Base-by-base conservation (phyloP, 2,888 invertebrate genomes). In the Eilema caniola region DNA sequence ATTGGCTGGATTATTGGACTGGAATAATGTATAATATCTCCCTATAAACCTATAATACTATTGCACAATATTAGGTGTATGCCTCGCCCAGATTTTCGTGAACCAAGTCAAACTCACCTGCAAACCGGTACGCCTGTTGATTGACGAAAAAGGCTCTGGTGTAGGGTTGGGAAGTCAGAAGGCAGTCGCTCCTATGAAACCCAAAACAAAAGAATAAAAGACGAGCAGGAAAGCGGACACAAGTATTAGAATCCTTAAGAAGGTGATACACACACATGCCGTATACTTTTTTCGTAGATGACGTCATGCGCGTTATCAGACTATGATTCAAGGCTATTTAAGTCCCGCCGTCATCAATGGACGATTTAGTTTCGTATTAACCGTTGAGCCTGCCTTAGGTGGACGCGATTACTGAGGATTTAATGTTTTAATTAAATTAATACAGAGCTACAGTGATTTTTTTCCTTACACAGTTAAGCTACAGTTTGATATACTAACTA, bases 251-350 rank as follows among this genome's bases (percentile, higher is more conserved):
- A 16, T 28, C 59, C 16, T 16, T 59, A 59, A 57, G 59, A 28
- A 59, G 28, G 28, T 56, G 53, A 53, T 56, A 53, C 53, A 64
- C 23, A 53, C 53, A 53, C 53, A 53, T 28, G 53, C 64, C 28
- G 53, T 57, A 47, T 47, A 31, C 28, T 37, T 62, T 68, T 62
- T 62, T 16, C 53, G 37, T 57, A 28, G 28, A 47, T 69, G 69
- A 69, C 69, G 69, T 69, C 69, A 69, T 47, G n/a, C n/a, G n/a
- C 64, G 37, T 69, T 69, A 69, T 69, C 69, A 57, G n/a, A 12
- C 59, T 53, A 41, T 37, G 59, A 57, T 24, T 47, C 64, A 65
- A 69, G 59, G 64, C 69, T 69, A 62, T 69, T 64, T 64, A 69
- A 64, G 60, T n/a, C 60, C 7, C 33, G n/a, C 33, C 59, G 33